Base-by-base conservation (phyloP, 2,797 vertebrate genomes). In the Leucoraja ocellata region DNA sequence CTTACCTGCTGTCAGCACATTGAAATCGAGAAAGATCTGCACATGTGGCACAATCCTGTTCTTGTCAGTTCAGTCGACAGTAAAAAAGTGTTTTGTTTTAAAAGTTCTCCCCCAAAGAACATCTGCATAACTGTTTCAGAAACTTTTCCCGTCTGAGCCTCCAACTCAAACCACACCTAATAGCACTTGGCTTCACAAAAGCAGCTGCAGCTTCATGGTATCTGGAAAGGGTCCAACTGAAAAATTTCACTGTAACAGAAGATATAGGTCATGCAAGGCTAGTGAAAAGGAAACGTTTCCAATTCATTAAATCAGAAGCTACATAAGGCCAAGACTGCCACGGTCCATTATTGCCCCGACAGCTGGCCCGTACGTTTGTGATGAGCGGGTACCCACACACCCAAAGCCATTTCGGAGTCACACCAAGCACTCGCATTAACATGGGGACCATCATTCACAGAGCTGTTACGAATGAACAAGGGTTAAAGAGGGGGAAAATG, bases 241-340 rank as follows among this genome's bases (percentile, higher is more conserved):
- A 86, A 94, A 94, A 79, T 80, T 23, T 68, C 86, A 93, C 88
- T 91, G 94, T 91, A 93, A 93, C 92, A 94, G 92, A 71, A 93
- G 79, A 81, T 73, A 54, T 54, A 84, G 84, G 73, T 77, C 93
- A 93, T 74, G 63, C 83, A 65, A 93, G 93, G 78, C 71, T 61
- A 91, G 91, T 68, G 88, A 93, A 90, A 74, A 21, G 86, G 86
- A 93, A 91, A 93, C 58, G 74, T 92, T 93, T 93, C 93, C 84
- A 77, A 79, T 91, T 91, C 76, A 92, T 91, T 93, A 92, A 79
- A 91, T 79, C 93, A 92, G 36, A 39, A 92, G 90, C 90, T 71
- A 92, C 68, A 76, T 92, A 92, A 92, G 90, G 90, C 90, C 90
- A 92, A 76, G 71, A 74, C 90, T 92, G 90, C 68, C 58, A 74